These are phyloP conservation scores for Neocrepidodera transversa DNA, from an alignment of 2,888 invertebrate species.

Conservation along the genomic window DNA sequence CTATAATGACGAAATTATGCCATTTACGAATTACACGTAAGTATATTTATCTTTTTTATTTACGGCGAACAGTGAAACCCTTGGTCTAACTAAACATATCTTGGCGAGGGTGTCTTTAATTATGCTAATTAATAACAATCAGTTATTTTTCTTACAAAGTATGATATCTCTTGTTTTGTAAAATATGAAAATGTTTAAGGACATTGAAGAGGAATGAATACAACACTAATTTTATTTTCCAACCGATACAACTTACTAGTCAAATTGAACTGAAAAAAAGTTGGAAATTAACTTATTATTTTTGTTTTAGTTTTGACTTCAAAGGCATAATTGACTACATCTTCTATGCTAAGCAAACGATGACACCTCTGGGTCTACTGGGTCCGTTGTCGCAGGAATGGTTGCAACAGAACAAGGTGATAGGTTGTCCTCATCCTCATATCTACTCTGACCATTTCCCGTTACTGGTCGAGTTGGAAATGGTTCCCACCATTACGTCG, in stretches of 20 bases:
- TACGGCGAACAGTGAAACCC: too few species aligned
- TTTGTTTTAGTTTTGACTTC: conserved; percentile 87
- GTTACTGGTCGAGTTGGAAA: conserved; percentile 87
- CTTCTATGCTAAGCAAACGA: conserved; percentile 94
- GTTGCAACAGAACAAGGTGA: conserved; percentile 94
- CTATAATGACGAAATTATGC: conserved; percentile 95
- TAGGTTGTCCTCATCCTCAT: conserved; percentile 97
- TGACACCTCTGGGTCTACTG: conserved; percentile 92
- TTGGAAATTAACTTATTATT: background rate
- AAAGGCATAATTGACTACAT: conserved; percentile 99
- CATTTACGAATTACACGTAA: conserved; percentile 98
- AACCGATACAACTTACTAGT: too few species aligned
- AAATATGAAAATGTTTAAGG: too few species aligned
- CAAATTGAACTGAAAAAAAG: too few species aligned
- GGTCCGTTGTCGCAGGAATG: conserved; percentile 94
- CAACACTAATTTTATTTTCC: too few species aligned
- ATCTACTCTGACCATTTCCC: conserved; percentile 97
- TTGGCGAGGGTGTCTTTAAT: too few species aligned
- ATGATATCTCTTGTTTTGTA: too few species aligned
- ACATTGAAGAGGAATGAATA: too few species aligned
- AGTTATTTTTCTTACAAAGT: too few species aligned
- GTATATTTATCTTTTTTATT: conserved; percentile 51
- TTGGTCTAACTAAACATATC: too few species aligned
- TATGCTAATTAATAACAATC: too few species aligned
- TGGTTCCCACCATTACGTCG: conserved; percentile 78